A percentile compares a stretch with the other conserved stretches of the same genome.
These are phyloP conservation scores for Phrynocephalus vlangalii DNA, from an alignment of 2,797 vertebrate genomes.

Conservation along the genomic window DNA sequence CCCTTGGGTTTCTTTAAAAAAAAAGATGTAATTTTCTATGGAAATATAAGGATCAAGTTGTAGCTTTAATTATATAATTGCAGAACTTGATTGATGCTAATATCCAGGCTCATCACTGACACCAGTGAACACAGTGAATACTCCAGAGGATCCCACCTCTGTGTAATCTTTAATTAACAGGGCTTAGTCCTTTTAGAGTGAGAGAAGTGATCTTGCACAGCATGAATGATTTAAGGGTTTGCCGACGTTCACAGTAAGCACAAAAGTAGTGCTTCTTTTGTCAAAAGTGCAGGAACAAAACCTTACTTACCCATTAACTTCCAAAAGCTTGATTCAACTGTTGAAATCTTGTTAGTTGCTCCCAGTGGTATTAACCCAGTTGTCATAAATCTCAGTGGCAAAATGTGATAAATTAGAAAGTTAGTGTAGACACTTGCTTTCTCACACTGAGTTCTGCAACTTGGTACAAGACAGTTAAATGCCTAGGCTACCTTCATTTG, in stretches of 20 bases:
- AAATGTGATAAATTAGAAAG: no score
- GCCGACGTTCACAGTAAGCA: neutral
- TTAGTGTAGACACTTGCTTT: no score
- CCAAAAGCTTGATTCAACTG: neutral
- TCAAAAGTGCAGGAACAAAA: neutral
- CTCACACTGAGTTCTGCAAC: no score
- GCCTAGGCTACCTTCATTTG: no score
- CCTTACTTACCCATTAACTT: no score
- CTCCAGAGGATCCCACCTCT: neutral
- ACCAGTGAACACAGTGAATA: conserved; percentile 20
- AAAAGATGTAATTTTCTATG: conserved; percentile 34
- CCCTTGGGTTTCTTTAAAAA: conserved; percentile 30
- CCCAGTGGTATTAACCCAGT: no score
- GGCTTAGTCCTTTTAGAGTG: neutral
- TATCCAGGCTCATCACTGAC: neutral
- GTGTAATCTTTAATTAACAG: neutral
- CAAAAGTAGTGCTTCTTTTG: neutral
- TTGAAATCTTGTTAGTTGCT: no score
- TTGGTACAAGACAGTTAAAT: no score
- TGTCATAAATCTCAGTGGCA: no score
- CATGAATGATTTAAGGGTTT: neutral
- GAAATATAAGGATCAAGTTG: neutral
- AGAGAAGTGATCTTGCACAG: neutral
- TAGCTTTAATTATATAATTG: conserved; percentile 27
- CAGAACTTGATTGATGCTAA: neutral